Base-by-base conservation (phyloP, 92 coral and sea anemone species). In the Epizoanthus rinbou region DNA sequence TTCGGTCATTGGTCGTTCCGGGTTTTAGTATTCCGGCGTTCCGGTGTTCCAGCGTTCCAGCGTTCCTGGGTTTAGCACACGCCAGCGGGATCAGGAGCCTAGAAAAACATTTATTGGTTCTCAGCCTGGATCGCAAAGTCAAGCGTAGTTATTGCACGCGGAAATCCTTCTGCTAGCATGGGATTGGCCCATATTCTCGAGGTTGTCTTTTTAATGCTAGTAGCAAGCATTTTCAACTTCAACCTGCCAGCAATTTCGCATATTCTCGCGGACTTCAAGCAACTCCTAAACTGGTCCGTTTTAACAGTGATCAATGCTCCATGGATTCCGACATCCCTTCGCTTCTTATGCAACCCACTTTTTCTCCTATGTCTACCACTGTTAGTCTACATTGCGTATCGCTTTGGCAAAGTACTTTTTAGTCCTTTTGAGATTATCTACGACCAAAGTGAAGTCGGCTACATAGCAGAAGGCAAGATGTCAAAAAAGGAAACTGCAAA, bases 401-500 rank as follows among this genome's bases (percentile, higher is more conserved):
- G 85, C 24, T 66, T 93, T 66, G 91, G 98, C 91, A 82, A 73
- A 66, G 41, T 88, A 1, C 82, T 93, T 13, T 93, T 93, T 50
- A 69, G 80, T 4, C 98, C 98, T 0, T 84, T 95, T n/a, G 85
- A 90, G 53, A 67, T 93, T 18, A 45, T 84, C 53, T 90, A 95
- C 28, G 66, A 83, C 1, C 82, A 93, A 25, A 92, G 84, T 45
- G 98, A 95, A 7, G 75, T 88, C 23, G 98, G 98, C 2, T 95
- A 95, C 75, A 74, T 91, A 50, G 86, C 92, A 6, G 97, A 91
- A 43, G 94, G 86, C 1, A 84, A 69, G 3, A 76, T 84, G 37
- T 84, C 98, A 0, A 83, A 89, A 50, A 92, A 88, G 80, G 98
- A 93, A 41, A 82, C 93, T 4, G 98, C 98, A 0, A 89, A 88